These are phyloP conservation scores for Pygmarrhopalites habei DNA, from an alignment of 1,140 invertebrate species.

Conservation along the genomic window DNA sequence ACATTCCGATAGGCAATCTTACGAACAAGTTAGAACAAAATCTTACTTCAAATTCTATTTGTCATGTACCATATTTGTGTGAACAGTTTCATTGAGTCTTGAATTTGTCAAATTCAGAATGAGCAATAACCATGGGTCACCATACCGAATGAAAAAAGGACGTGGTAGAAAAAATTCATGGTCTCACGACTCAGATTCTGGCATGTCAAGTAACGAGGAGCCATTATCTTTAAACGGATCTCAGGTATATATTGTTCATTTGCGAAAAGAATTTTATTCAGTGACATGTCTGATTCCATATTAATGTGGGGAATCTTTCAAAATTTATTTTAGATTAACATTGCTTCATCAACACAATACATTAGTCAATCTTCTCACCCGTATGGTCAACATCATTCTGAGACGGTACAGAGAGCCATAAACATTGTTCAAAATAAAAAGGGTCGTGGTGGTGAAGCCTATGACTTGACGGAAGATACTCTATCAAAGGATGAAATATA, in stretches of 20 bases:
- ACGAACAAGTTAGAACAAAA: slow-evolving; percentile 35
- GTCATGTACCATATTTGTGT: no score
- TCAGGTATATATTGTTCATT: no score
- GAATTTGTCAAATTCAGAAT: slow-evolving; percentile 32
- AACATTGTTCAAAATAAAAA: slow-evolving; percentile 70
- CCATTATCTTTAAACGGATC: slow-evolving; percentile 39
- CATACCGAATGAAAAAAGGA: slow-evolving; percentile 42
- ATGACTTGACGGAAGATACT: slow-evolving; percentile 8
- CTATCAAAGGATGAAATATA: slow-evolving; percentile 55
- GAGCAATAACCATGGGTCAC: slow-evolving; percentile 28
- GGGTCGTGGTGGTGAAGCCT: slow-evolving; percentile 21
- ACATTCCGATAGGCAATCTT: slow-evolving; percentile 45
- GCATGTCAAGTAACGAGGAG: slow-evolving; percentile 49
- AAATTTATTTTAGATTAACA: no score
- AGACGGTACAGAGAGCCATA: slow-evolving; percentile 56
- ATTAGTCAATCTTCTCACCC: slow-evolving; percentile 46
- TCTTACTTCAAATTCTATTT: background rate
- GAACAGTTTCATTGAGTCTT: background rate
- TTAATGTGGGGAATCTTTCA: no score
- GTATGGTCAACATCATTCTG: slow-evolving; percentile 50
- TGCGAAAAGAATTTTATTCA: no score
- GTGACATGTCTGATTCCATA: no score
- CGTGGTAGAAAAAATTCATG: slow-evolving; percentile 63
- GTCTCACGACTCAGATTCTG: slow-evolving; percentile 59
- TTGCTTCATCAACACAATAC: slow-evolving; percentile 26